These are phyloP conservation scores for Metaphire vulgaris DNA, from an alignment of 1,140 invertebrate species.

Conservation along the genomic window DNA sequence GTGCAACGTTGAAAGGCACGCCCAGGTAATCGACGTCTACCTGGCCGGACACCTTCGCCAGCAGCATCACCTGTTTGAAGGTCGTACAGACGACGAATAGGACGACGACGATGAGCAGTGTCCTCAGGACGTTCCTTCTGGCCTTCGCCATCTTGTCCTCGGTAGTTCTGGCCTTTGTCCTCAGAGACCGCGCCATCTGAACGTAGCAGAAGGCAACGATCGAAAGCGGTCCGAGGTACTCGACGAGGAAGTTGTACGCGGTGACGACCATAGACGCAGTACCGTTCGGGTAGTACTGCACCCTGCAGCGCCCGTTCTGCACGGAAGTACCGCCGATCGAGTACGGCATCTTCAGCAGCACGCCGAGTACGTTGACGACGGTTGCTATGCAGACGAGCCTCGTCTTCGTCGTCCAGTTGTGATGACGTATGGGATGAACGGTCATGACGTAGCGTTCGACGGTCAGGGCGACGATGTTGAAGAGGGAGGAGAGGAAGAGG, in stretches of 20 bases:
- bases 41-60: neutral
- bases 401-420: neutral
- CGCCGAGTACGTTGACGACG: neutral
- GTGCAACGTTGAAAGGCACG: neutral
- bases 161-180: neutral
- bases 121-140: neutral
- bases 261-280: neutral
- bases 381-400: neutral
- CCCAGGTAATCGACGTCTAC: neutral
- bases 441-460: neutral
- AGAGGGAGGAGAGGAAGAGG: neutral
- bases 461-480: neutral
- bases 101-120: neutral
- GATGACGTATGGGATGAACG: neutral
- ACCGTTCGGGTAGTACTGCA: neutral
- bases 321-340: neutral
- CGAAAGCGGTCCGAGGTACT: neutral
- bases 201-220: neutral
- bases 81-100: neutral
- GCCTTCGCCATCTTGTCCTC: neutral
- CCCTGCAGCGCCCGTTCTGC: neutral
- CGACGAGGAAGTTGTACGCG: neutral
- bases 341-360: neutral
- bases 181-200: neutral
- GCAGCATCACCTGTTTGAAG: neutral